Conservation (phyloP, 2,888 invertebrate species). For the Cheilosia variabilis region DNA sequence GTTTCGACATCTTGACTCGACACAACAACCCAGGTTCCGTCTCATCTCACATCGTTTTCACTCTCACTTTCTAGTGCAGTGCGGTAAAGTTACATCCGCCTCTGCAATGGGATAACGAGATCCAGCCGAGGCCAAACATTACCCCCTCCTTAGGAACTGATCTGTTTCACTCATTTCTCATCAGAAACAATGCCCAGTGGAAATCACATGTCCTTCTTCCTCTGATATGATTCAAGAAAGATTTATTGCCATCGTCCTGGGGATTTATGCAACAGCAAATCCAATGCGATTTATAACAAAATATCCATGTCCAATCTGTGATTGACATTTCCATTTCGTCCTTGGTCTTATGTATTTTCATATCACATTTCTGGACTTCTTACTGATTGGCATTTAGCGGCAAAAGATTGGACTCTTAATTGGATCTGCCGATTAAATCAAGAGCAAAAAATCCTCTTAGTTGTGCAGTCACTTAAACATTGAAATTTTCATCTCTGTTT, state of each 20-base stretch:
- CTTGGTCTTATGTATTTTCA: slow-evolving; percentile 1
- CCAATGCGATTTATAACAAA: slow-evolving; percentile 47
- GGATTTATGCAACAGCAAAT: slow-evolving; percentile 43
- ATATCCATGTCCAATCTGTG: slow-evolving; percentile 44
- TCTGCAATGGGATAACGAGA: too few relatives aligned
- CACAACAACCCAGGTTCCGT: too few relatives aligned
- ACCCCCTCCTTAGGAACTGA: too few relatives aligned
- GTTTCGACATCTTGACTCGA: too few relatives aligned
- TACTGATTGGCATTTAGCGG: slow-evolving; percentile 12
- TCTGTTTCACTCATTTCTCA: background rate
- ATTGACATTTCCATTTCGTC: slow-evolving; percentile 66
- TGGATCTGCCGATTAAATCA: slow-evolving; percentile 1
- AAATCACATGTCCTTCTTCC: slow-evolving; percentile 10
- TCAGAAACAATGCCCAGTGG: background rate
- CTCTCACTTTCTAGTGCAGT: too few relatives aligned
- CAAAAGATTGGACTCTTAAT: slow-evolving; percentile 41
- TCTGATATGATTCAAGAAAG: slow-evolving; percentile 22
- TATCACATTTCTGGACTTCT: background rate
- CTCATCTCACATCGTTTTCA: too few relatives aligned
- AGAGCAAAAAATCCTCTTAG: slow-evolving; percentile 11
- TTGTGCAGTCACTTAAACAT: slow-evolving; percentile 9
- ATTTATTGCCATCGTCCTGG: slow-evolving; percentile 50
- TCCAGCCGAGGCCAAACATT: too few relatives aligned
- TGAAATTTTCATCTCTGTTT: slow-evolving; percentile 22
- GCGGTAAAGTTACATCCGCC: too few relatives aligned